Percentiles rank a stretch among this genome's conserved stretches.
Conservation (phyloP, 2,113 vertebrate species). For the Trogon melanurus region DNA sequence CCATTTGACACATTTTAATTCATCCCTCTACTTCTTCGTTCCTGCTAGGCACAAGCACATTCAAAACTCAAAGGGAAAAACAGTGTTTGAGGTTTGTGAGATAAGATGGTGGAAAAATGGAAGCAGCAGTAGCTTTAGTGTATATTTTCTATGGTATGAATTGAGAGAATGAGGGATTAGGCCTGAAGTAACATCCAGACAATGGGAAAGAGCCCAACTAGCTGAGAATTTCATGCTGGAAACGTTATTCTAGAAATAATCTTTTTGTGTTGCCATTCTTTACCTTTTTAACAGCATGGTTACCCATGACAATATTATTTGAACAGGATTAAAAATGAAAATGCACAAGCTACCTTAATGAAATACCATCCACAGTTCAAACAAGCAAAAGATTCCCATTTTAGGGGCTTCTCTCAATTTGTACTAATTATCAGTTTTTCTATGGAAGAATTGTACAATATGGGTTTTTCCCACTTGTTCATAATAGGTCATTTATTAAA, state of each 20-base stretch:
- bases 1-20: not conserved
- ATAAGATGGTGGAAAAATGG: not conserved
- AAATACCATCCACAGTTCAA: not conserved
- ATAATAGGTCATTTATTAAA: constrained; percentile 60
- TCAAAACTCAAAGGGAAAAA: not conserved
- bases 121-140: not conserved
- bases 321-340: not conserved
- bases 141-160: not conserved
- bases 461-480: constrained; percentile 11
- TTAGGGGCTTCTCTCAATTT: constrained; percentile 5
- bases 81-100: not conserved
- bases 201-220: not conserved
- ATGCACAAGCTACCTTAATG: not conserved
- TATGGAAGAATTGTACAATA: constrained; percentile 25
- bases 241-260: not conserved
- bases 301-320: not conserved
- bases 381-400: not conserved
- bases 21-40: not conserved
- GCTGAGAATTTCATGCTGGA: not conserved
- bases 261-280: constrained; percentile 12
- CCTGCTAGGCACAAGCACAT: not conserved
- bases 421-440: constrained; percentile 43
- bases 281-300: constrained; percentile 26
- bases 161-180: not conserved
- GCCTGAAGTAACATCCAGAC: not conserved